Conservation (phyloP, 2,888 invertebrate genomes). For the Parnassius orleans region DNA sequence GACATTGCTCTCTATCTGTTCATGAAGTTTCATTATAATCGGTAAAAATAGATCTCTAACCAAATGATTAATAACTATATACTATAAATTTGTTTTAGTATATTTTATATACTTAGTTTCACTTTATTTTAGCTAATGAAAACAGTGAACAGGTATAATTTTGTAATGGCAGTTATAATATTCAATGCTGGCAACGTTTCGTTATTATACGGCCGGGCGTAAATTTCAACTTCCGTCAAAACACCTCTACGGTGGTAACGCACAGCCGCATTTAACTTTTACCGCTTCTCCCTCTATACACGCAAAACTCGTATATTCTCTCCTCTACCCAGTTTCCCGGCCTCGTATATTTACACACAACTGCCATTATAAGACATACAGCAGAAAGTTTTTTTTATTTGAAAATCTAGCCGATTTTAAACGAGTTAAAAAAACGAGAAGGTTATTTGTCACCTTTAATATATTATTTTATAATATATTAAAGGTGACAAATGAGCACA, state of each 20-base stretch:
- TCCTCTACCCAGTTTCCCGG: slow-evolving; percentile 16
- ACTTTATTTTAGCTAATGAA: neutral
- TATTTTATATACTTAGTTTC: too few species aligned
- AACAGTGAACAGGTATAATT: slow-evolving; percentile 14
- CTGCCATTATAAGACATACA: neutral
- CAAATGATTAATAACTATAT: too few species aligned
- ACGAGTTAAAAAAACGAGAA: too few species aligned
- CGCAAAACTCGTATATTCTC: slow-evolving; percentile 45
- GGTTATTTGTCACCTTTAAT: too few species aligned
- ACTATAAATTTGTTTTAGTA: too few species aligned
- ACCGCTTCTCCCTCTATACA: slow-evolving; percentile 37
- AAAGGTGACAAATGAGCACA: too few species aligned
- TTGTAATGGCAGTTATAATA: slow-evolving; percentile 38
- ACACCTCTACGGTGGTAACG: slow-evolving; percentile 38
- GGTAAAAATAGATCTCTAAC: too few species aligned
- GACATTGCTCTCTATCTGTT: too few species aligned
- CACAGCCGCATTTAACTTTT: slow-evolving; percentile 37
- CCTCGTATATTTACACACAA: slow-evolving; percentile 11
- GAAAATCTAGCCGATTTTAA: too few species aligned
- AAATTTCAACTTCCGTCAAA: slow-evolving; percentile 39
- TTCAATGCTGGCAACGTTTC: slow-evolving; percentile 36
- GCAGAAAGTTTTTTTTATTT: too few species aligned
- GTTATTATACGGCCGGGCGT: slow-evolving; percentile 36
- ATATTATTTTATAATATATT: too few species aligned
- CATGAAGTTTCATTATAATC: too few species aligned